Base-by-base conservation (phyloP, 2,888 invertebrate species). In the Kuschelorhynchus macadamiae region DNA sequence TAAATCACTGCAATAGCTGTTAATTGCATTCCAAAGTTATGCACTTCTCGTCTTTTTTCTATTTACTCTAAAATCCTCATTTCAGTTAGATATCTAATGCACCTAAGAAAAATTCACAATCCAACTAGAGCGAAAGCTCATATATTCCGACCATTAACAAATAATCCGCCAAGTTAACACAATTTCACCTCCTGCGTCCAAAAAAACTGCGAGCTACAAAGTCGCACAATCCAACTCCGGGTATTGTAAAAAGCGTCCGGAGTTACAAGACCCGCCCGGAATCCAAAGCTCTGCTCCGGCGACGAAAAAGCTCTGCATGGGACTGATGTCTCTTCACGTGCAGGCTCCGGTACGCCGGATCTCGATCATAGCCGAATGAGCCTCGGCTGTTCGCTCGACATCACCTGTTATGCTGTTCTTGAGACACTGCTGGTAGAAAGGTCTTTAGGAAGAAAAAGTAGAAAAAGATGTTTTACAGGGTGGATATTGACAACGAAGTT, bases 281-380 rank as follows among this genome's bases (percentile, higher is more conserved):
- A 39, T 71, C 50, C 20, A 62, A 70, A 70, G 62, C 67, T 60
- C 59, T 25, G 68, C 66, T 70, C 69, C 62, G 50, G 63, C 64
- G 59, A 49, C 62, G 16, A n/a, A 73, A 71, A 74, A 69, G 73
- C 74, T 74, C 76, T 70, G 71, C 71, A 74, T 73, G 74, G 76
- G 74, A 79, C 78, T 79, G 78, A 72, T 67, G 65, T 71, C 72
- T 69, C 60, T 77, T 78, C 77, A 77, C 77, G 78, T 78, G 77
- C 76, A 76, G 74, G 73, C 73, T 76, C 74, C 75, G 73, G 73
- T 74, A 75, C 78, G 78, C 75, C 75, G 71, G 73, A 72, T 71
- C 64, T 66, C 79, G 79, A 77, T 33, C 39, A 12, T 62, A 30
- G 64, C 75, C 79, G 78, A 78, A 64, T 64, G 32, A 52, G 66